phyloP scores from a whole-genome alignment of 2,888 invertebrate species.

The Atrina japonica region DNA sequence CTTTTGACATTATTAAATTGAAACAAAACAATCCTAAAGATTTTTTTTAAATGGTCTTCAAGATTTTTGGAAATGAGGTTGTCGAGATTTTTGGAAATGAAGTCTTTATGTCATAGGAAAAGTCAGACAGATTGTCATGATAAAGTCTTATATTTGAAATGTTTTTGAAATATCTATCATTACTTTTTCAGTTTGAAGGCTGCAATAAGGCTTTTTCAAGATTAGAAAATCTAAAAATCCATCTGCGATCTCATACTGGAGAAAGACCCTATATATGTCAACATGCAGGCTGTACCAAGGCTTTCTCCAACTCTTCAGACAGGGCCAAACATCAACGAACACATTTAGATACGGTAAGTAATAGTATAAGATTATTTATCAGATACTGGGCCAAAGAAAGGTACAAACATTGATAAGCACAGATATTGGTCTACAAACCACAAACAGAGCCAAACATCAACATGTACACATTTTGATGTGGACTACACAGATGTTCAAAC shows the following conservation, averaged over 20 bases:
- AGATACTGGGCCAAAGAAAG: neutral
- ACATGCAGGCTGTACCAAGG: constrained; percentile 97
- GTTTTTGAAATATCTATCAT: too few relatives aligned
- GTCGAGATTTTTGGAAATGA: too few relatives aligned
- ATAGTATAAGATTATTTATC: neutral
- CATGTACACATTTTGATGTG: too few relatives aligned
- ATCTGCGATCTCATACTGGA: constrained; percentile 85
- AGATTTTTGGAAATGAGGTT: too few relatives aligned
- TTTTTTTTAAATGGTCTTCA: too few relatives aligned
- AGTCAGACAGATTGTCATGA: too few relatives aligned
- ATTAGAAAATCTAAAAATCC: constrained; percentile 98
- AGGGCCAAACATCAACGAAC: constrained; percentile 99
- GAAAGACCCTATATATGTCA: constrained; percentile 99
- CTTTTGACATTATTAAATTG: too few relatives aligned
- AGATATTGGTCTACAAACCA: neutral
- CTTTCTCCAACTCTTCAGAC: constrained; percentile 99
- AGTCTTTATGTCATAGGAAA: too few relatives aligned
- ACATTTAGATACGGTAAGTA: constrained; percentile 99
- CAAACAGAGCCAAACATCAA: neutral
- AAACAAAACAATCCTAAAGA: too few relatives aligned
- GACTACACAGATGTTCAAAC: too few relatives aligned
- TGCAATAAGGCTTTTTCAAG: constrained; percentile 98
- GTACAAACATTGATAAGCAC: neutral
- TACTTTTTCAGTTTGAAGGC: constrained; percentile 84
- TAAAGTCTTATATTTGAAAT: too few relatives aligned